phyloP scores from a whole-genome alignment of 2,888 invertebrate genomes.

The Serrognathus titanus region DNA sequence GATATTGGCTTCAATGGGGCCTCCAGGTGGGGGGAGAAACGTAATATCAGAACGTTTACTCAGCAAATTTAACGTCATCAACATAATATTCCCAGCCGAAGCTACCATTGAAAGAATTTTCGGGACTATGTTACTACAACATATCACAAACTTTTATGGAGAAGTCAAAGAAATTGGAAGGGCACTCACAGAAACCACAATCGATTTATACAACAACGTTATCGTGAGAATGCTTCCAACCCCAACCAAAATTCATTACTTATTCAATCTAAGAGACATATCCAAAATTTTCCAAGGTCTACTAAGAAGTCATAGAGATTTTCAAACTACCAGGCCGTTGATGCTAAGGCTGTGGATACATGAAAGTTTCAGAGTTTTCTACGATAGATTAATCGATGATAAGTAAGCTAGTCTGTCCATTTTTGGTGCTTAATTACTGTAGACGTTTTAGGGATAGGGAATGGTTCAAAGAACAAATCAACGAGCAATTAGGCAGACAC shows the following conservation, averaged over 20 bases:
- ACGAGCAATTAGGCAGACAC: conserved; percentile 71
- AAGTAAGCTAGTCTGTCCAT: conserved; percentile 49
- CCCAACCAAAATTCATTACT: conserved; percentile 84
- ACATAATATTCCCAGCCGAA: conserved; percentile 80
- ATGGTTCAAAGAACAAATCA: conserved; percentile 70
- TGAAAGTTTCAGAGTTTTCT: conserved; percentile 81
- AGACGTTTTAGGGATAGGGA: conserved; percentile 63
- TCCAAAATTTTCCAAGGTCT: conserved; percentile 83
- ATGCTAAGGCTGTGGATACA: conserved; percentile 83
- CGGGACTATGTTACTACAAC: conserved; percentile 79
- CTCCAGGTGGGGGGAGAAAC: conserved; percentile 83
- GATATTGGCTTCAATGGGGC: conserved; percentile 78
- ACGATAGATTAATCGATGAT: conserved; percentile 77
- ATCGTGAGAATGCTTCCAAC: conserved; percentile 76
- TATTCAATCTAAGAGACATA: conserved; percentile 86
- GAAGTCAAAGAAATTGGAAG: conserved; percentile 71
- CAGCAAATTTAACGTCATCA: conserved; percentile 72
- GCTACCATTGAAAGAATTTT: conserved; percentile 76
- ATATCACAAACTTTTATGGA: conserved; percentile 71
- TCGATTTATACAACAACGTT: conserved; percentile 74
- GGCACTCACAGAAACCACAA: conserved; percentile 68
- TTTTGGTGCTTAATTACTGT: background rate
- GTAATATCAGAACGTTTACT: conserved; percentile 73
- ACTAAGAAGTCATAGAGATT: conserved; percentile 71
- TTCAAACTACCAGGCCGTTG: conserved; percentile 67